Percentiles rank a stretch among this genome's conserved stretches.
These are phyloP conservation scores for Cyclina sinensis DNA, from an alignment of 1,140 invertebrate genomes.

Conservation along the genomic window DNA sequence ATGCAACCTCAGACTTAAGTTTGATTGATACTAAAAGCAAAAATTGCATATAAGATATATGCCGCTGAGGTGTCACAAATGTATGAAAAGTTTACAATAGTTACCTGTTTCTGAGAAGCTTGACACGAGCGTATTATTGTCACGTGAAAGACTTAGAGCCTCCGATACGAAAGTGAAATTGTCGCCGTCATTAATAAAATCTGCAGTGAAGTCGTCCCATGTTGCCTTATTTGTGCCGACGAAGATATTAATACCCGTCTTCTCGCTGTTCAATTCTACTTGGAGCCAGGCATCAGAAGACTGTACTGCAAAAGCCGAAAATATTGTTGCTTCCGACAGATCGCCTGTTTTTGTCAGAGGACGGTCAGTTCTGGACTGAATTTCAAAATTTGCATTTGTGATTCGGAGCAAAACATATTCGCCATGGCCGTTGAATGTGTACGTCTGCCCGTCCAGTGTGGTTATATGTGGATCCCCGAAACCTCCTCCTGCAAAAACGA, in stretches of 20 bases:
- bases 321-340: conserved; percentile 27
- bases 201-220: conserved; percentile 20
- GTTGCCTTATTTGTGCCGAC: neutral
- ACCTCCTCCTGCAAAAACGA: conserved; percentile 5
- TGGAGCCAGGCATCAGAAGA: neutral
- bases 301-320: conserved; percentile 17
- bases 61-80: neutral
- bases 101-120: conserved; percentile 2
- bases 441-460: conserved; percentile 67
- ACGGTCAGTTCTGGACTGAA: conserved; percentile 71
- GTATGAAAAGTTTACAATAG: neutral
- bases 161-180: neutral
- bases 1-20: no score
- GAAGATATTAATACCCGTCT: conserved; percentile 22
- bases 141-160: neutral
- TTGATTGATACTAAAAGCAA: no score
- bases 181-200: neutral
- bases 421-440: conserved; percentile 73
- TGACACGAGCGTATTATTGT: conserved; percentile 10
- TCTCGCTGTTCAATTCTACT: neutral
- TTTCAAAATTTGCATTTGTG: conserved; percentile 28
- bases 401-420: conserved; percentile 63
- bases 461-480: conserved; percentile 72
- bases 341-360: conserved; percentile 69
- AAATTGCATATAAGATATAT: no score